These are phyloP conservation scores for Dysmachus trigonus DNA, from an alignment of 2,888 invertebrate genomes.

Conservation along the genomic window DNA sequence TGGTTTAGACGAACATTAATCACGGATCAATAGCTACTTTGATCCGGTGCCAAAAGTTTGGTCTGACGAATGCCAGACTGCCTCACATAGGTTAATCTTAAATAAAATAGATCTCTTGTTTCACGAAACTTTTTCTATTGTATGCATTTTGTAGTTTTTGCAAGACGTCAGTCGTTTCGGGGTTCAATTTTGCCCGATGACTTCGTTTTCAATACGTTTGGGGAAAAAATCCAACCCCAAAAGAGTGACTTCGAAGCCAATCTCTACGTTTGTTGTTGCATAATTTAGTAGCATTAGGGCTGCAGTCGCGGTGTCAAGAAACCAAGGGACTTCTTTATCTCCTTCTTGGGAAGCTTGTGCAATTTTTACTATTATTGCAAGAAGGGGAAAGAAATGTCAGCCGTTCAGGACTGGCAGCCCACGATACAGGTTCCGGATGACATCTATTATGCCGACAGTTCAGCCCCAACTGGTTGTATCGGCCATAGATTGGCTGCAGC, in stretches of 20 bases:
- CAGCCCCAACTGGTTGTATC: not conserved
- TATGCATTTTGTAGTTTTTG: too few species aligned
- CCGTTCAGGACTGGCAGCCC: not conserved
- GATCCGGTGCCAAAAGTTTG: not conserved
- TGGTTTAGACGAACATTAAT: not conserved
- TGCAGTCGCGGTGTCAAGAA: not conserved
- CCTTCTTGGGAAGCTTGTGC: not conserved
- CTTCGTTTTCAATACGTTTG: not conserved
- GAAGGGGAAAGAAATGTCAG: not conserved
- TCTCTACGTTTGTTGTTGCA: not conserved
- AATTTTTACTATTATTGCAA: not conserved
- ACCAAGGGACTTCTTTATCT: not conserved
- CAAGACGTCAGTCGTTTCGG: not conserved
- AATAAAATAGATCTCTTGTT: not conserved
- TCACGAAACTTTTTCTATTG: not conserved
- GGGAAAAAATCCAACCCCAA: not conserved
- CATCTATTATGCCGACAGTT: not conserved
- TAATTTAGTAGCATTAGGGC: not conserved
- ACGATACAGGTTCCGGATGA: not conserved
- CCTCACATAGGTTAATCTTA: not conserved
- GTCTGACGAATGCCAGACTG: not conserved
- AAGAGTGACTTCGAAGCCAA: not conserved
- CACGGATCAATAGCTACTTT: not conserved
- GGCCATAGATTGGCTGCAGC: not conserved
- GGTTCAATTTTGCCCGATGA: not conserved